Evolutionary conservation across 2,888 invertebrate species (phyloP), one percentile per base, ranked within the genome.

Genomic region (Sinhomidia bicolor): DNA sequence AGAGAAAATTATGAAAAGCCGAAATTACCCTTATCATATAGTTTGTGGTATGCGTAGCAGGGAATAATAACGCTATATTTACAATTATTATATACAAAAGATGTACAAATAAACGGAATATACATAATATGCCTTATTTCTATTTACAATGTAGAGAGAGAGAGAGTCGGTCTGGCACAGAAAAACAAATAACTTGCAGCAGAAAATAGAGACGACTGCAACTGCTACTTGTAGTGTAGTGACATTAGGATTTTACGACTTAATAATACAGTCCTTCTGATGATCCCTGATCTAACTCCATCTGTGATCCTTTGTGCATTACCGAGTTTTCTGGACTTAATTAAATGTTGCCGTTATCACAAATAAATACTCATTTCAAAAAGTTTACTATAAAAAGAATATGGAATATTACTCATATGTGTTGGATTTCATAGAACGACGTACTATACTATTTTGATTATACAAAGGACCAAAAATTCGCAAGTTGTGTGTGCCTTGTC

Each of bases 1-100:
- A 23, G 68, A 14, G 68, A 71, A 44, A 71, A 71, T 26, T 41
- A 44, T 36, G 57, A 57, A 65, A 60, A 60, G 23, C 29, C 57
- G 23, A 36, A 65, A 36, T 65, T 32, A n/a, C 14, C 20, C 65
- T 36, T 65, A n/a, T n/a, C 51, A n/a, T n/a, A n/a, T n/a, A n/a
- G n/a, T n/a, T n/a, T n/a, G n/a, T n/a, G n/a, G n/a, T n/a, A n/a
- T n/a, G n/a, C n/a, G n/a, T n/a, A n/a, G n/a, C n/a, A n/a, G n/a
- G n/a, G n/a, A n/a, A n/a, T n/a, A n/a, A n/a, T n/a, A n/a, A n/a
- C n/a, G n/a, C n/a, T n/a, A n/a, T n/a, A n/a, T n/a, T n/a, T n/a
- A n/a, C n/a, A n/a, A n/a, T n/a, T n/a, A n/a, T n/a, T n/a, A n/a
- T n/a, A n/a, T n/a, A 36, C 36, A 47, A 47, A 47, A 12, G 12